phyloP scores from a whole-genome alignment of 2,113 vertebrate genomes.

The Apodemus sylvaticus region DNA sequence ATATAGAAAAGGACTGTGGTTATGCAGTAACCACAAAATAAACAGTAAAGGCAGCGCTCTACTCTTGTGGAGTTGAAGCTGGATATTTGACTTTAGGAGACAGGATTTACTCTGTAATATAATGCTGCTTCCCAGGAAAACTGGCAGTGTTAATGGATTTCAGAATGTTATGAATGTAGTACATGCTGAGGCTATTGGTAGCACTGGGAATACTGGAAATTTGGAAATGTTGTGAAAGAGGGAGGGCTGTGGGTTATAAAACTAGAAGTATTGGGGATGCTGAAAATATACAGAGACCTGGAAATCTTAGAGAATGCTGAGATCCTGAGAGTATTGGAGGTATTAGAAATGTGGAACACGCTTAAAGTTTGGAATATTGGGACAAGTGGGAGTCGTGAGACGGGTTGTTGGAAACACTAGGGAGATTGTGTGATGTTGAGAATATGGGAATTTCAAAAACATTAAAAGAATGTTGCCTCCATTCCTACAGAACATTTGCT shows the following conservation, averaged over 20 bases:
- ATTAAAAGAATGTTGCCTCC: neutral
- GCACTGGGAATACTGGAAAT: neutral
- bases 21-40: neutral
- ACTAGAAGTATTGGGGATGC: neutral
- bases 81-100: neutral
- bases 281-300: neutral
- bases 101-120: neutral
- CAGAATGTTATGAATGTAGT: neutral
- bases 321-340: neutral
- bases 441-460: neutral
- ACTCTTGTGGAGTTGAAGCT: neutral
- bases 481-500: neutral
- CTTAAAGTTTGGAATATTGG: neutral
- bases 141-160: neutral
- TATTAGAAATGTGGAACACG: no score
- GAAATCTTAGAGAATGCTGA: neutral
- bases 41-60: neutral
- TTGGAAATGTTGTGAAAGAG: neutral
- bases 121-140: neutral
- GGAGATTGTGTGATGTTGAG: neutral
- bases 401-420: no score
- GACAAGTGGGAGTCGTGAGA: neutral
- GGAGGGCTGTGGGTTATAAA: no score
- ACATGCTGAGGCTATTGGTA: neutral
- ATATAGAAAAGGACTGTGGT: neutral